These are phyloP conservation scores for Meda fulgida DNA, from an alignment of 2,797 vertebrate species.

Conservation along the genomic window DNA sequence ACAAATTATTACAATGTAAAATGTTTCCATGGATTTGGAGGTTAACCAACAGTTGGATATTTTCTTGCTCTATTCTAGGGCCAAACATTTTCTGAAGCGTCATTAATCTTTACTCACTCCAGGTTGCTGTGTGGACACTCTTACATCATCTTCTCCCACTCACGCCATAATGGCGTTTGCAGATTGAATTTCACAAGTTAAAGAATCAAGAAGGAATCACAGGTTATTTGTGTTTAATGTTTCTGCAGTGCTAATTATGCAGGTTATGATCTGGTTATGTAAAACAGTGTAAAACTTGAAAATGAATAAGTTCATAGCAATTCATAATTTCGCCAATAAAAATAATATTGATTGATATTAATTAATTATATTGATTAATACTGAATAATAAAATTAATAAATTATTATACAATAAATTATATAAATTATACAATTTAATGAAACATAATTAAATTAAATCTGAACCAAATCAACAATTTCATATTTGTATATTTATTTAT, in stretches of 20 bases:
- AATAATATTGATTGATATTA: neutral
- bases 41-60: neutral
- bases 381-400: neutral
- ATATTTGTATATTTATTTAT: neutral
- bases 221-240: neutral
- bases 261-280: neutral
- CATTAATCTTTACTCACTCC: neutral
- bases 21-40: neutral
- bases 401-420: too few species aligned
- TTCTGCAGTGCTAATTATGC: neutral
- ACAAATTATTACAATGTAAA: neutral
- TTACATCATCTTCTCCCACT: neutral
- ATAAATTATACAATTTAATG: neutral
- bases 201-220: neutral
- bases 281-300: neutral
- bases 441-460: neutral
- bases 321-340: neutral
- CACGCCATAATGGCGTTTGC: neutral
- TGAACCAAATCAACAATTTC: neutral
- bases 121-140: neutral
- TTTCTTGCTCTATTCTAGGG: neutral
- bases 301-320: neutral
- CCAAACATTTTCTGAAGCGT: neutral
- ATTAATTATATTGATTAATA: neutral
- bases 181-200: constrained; percentile 16